These are phyloP conservation scores for Iguana delicatissima DNA, from an alignment of 2,797 vertebrate species.

Conservation along the genomic window DNA sequence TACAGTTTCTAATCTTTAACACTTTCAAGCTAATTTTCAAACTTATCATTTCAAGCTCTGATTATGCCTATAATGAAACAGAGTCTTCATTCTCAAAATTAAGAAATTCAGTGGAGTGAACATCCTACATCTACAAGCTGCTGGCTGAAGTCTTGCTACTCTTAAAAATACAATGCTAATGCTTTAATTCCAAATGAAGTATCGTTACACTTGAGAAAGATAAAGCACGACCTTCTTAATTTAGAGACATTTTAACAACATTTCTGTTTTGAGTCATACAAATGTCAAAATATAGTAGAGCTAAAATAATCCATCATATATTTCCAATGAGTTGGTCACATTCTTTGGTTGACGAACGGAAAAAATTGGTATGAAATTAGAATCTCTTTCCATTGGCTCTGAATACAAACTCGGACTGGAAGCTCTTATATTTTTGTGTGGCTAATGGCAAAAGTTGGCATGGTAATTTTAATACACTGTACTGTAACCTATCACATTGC, in stretches of 20 bases:
- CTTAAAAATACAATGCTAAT: not conserved
- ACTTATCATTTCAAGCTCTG: no score
- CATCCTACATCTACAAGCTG: not conserved
- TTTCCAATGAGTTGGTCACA: not conserved
- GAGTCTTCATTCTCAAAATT: not conserved
- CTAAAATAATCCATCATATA: not conserved
- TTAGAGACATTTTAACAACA: not conserved
- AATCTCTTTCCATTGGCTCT: constrained; percentile 46
- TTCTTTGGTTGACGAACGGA: not conserved
- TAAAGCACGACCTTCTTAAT: not conserved
- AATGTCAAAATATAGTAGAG: not conserved
- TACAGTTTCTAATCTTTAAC: no score
- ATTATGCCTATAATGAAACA: not conserved
- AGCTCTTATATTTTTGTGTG: constrained; percentile 36
- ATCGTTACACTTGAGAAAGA: not conserved
- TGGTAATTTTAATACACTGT: constrained; percentile 34
- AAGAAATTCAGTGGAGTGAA: not conserved
- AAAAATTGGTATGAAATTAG: not conserved
- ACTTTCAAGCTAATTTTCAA: no score
- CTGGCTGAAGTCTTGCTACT: not conserved
- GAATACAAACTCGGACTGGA: constrained; percentile 25
- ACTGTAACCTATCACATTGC: constrained; percentile 32
- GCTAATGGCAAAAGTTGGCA: constrained; percentile 16
- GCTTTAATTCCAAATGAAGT: not conserved
- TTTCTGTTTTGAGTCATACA: not conserved